Base-by-base conservation (phyloP, 2,888 invertebrate species). In the Synanthedon andrenaeformis region DNA sequence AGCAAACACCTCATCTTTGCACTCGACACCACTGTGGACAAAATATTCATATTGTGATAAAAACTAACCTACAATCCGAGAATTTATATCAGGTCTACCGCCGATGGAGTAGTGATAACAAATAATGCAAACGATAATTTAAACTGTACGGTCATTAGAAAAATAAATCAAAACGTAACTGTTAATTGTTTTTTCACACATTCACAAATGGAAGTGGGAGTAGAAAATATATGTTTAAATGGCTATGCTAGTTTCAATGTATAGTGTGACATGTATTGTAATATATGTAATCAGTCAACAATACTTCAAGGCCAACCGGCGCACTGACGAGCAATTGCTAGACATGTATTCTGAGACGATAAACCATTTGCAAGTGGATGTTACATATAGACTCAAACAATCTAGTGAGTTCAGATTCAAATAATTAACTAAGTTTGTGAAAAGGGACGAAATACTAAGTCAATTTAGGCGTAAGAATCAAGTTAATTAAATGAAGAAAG, bases 1-100 rank as follows among this genome's bases (percentile, higher is more conserved):
- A 69, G 93, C 93, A 76, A 92, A 92, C 72, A 94, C 90, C 82
- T 93, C 92, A 90, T 92, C 90, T 86, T 91, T 89, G 89, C 91
- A 90, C 90, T 94, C 94, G 84, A 94, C 90, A 78, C 92, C 93
- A 89, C 94, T 94, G 90, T 63, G 87, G 64, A 82, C 76, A 82
- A 67, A 72, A 63, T 58, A 85, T 60, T 56, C 70, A 62, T 62
- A 59, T 69, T 63, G 64, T 68, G 70, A 73, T 64, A 59, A 35
- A 35, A 59, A 62, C 60, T 61, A 67, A 65, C 67, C 64, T 58
- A 54, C 57, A 52, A 17, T 10, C 10, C 35, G 35, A 35, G 10
- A 49, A 52, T 56, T 55, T 58, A 63, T 54, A 49, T 11, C 57
- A 59, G 59, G 62, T 62, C 64, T 65, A 66, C 63, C 59, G 61